phyloP scores from a whole-genome alignment of 1,140 invertebrate species.

The Euwallacea similis region DNA sequence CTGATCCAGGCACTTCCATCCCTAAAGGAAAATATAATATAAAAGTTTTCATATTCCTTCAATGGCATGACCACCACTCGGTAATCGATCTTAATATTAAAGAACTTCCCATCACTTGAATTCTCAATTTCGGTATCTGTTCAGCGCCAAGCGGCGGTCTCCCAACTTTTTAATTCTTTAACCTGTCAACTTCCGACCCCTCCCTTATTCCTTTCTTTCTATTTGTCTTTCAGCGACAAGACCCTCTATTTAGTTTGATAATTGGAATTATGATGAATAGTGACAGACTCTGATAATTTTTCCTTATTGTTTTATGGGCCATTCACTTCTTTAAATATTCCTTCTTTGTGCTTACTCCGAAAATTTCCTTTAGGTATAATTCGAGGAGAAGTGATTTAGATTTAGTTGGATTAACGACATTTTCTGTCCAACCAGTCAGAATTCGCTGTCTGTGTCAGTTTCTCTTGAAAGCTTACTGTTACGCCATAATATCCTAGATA shows the following conservation, averaged over 20 bases:
- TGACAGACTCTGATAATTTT: slow-evolving; percentile 25
- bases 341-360: no score
- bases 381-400: no score
- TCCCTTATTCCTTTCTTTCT: slow-evolving; percentile 19
- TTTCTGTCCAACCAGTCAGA: no score
- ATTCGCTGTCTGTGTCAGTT: no score
- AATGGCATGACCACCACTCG: slow-evolving; percentile 29
- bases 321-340: neutral
- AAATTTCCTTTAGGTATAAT: no score
- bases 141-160: slow-evolving; percentile 33
- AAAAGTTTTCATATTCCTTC: slow-evolving; percentile 24
- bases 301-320: neutral
- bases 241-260: slow-evolving; percentile 32
- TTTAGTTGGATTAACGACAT: no score
- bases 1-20: no score
- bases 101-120: slow-evolving; percentile 35
- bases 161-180: slow-evolving; percentile 38
- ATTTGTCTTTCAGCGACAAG: slow-evolving; percentile 17
- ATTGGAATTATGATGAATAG: slow-evolving; percentile 40
- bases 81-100: slow-evolving; percentile 38
- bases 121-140: slow-evolving; percentile 36
- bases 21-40: neutral
- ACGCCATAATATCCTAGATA: neutral
- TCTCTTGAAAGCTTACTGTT: neutral
- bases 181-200: slow-evolving; percentile 34